Percentiles rank a stretch among this genome's conserved stretches.
phyloP scores from a whole-genome alignment of 2,797 vertebrate genomes.

The Naso thynnoides region DNA sequence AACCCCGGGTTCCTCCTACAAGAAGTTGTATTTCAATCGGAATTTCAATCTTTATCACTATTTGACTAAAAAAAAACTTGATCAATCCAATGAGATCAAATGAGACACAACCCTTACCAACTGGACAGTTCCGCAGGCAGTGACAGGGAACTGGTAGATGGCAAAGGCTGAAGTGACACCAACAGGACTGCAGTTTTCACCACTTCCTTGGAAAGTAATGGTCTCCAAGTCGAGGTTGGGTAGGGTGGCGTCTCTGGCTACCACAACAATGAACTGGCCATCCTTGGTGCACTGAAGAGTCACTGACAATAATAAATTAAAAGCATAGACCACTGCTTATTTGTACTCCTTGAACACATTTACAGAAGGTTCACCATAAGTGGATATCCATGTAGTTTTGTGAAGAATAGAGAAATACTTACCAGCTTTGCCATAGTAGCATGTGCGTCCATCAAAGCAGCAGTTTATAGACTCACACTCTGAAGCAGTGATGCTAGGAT shows the following conservation, averaged over 20 bases:
- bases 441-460: slow-evolving; percentile 75
- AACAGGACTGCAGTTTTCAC: slow-evolving; percentile 54
- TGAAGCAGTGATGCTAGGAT: not conserved
- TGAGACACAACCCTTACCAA: slow-evolving; percentile 47
- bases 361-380: not conserved
- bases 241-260: slow-evolving; percentile 75
- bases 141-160: slow-evolving; percentile 80
- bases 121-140: slow-evolving; percentile 71
- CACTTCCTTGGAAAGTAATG: slow-evolving; percentile 54
- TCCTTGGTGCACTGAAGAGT: slow-evolving; percentile 83
- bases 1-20: slow-evolving; percentile 69
- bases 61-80: not conserved
- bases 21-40: slow-evolving; percentile 8
- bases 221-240: slow-evolving; percentile 67
- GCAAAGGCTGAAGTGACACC: slow-evolving; percentile 69
- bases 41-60: slow-evolving; percentile 3
- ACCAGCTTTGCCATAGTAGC: slow-evolving; percentile 79
- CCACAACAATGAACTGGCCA: slow-evolving; percentile 79
- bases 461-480: slow-evolving; percentile 68
- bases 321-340: slow-evolving; percentile 7
- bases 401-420: slow-evolving; percentile 22
- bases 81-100: not conserved
- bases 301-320: slow-evolving; percentile 50
- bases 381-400: not conserved
- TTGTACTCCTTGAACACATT: not conserved